Conservation (phyloP, 1,140 invertebrate species). For the Drosophila pachea region DNA sequence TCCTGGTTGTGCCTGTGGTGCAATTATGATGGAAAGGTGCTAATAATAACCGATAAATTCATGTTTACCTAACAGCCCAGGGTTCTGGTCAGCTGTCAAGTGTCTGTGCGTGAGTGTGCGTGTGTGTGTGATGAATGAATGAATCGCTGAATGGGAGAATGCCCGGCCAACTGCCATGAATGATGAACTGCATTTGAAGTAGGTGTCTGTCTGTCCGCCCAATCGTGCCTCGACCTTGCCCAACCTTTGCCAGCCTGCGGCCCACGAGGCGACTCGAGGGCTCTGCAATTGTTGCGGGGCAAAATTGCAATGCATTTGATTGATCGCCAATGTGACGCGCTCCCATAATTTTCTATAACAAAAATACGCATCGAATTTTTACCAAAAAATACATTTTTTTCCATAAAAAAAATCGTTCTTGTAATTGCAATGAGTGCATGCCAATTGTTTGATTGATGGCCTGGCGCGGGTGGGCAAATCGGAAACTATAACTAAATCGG, state of each 20-base stretch:
- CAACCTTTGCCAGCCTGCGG: background rate
- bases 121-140: conserved; percentile 56
- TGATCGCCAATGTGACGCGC: conserved; percentile 44
- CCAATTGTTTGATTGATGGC: conserved; percentile 45
- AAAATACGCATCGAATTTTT: conserved; percentile 31
- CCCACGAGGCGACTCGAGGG: conserved; percentile 34
- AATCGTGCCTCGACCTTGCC: conserved; percentile 28
- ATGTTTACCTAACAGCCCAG: conserved; percentile 69
- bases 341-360: conserved; percentile 28
- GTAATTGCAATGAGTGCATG: conserved; percentile 23
- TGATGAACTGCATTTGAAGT: conserved; percentile 58
- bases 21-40: conserved; percentile 76
- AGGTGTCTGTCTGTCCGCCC: conserved; percentile 41
- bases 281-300: conserved; percentile 51
- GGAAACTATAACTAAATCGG: too few species aligned
- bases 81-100: conserved; percentile 70
- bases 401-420: conserved; percentile 33
- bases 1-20: conserved; percentile 43
- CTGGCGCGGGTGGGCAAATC: too few species aligned
- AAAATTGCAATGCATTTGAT: conserved; percentile 50
- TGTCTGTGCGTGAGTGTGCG: conserved; percentile 32
- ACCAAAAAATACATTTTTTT: conserved; percentile 49
- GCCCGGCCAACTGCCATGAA: conserved; percentile 32
- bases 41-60: conserved; percentile 78
- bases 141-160: conserved; percentile 6